Base-by-base conservation (phyloP, 2,797 vertebrate species). In the Margarornis squamiger region DNA sequence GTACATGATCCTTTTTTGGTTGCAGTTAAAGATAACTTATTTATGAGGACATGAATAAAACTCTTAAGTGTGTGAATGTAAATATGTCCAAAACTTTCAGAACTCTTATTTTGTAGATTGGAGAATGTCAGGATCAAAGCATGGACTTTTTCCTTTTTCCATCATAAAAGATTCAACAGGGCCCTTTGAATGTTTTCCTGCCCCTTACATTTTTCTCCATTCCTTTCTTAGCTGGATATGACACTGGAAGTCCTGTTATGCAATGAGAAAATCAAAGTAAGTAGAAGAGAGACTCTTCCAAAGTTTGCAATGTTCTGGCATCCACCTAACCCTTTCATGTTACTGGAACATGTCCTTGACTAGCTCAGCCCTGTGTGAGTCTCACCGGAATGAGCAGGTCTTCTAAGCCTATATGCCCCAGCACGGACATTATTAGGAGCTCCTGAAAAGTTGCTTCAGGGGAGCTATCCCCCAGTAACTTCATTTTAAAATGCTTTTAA, bases 11-110 rank as follows among this genome's bases (percentile, higher is more conserved):
- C 62, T 61, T 91, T 88, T 92, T 85, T 84, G 81, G 81, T 82
- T 77, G 71, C 38, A 62, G 89, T 92, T 95, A 79, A 95, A 95
- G 81, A 91, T 93, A 92, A 87, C 57, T 96, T 96, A 86, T 92
- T 96, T 92, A 83, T 41, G 30, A 95, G 58, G 57, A 77, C 34
- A 23, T 30, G 57, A 77, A 77, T 86, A 91, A 89, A 81, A 54
- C 43, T 85, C 73, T 58, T 61, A 88, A 86, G 86, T 48, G 46
- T 41, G 73, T 34, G 38, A 86, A 89, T 74, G 58, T 57, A 96
- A 93, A 90, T 39, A 87, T 14, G 24, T 51, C n/a, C 39, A 41
- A 87, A 92, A 88, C 24, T 96, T 95, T 57, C 61, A 84, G 82
- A 94, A 74, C 34, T 61, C 54, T 39, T 52, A 58, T 85, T 81